Conservation (phyloP, 2,797 vertebrate species). For the Cuculus canorus region DNA sequence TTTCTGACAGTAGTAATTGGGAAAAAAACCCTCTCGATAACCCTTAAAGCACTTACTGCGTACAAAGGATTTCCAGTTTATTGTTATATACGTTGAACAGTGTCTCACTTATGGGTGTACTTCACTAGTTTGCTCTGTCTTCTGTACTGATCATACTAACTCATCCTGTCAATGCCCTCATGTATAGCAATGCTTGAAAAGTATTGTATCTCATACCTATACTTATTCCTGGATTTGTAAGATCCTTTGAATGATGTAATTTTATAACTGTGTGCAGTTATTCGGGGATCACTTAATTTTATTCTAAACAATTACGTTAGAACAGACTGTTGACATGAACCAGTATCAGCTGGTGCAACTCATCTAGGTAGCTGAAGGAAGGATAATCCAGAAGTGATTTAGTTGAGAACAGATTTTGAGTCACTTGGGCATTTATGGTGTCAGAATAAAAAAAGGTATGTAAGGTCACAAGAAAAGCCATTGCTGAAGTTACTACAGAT, state of each 20-base stretch:
- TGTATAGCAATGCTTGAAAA: not conserved
- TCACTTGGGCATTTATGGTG: not conserved
- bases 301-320: not conserved
- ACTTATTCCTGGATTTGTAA: not conserved
- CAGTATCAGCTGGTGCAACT: not conserved
- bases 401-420: not conserved
- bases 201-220: not conserved
- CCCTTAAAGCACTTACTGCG: not conserved
- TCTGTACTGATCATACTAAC: not conserved
- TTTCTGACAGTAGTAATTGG: not conserved
- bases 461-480: not conserved
- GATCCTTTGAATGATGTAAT: not conserved
- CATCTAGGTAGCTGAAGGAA: not conserved
- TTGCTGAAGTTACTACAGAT: not conserved
- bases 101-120: not conserved
- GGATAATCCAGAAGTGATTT: not conserved
- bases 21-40: not conserved
- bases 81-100: fast-evolving
- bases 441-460: not conserved
- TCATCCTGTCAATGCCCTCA: not conserved
- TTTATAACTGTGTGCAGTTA: not conserved
- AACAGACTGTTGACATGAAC: not conserved
- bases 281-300: not conserved
- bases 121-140: not conserved
- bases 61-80: not conserved